phyloP scores from a whole-genome alignment of 2,888 invertebrate genomes.

The Noctua comes region DNA sequence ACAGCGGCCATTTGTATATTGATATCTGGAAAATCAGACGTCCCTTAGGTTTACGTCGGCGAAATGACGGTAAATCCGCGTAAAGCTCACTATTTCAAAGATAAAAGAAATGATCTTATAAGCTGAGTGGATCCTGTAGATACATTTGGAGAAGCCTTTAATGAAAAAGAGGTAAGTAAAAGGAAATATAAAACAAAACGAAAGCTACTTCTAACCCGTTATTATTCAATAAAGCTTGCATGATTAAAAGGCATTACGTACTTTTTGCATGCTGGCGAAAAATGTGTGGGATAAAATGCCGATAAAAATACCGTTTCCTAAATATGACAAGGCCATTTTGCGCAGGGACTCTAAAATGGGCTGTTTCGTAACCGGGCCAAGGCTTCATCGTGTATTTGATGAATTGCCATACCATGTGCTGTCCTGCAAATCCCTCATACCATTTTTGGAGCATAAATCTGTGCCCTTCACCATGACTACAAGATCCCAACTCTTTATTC shows the following conservation, averaged over 20 bases:
- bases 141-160: conserved; percentile 11
- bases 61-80: conserved; percentile 38
- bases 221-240: conserved; percentile 53
- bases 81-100: conserved; percentile 39
- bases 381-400: conserved; percentile 47
- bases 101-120: conserved; percentile 52
- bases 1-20: conserved; percentile 55
- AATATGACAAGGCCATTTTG: conserved; percentile 58
- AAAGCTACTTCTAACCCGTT: conserved; percentile 4
- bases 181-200: conserved; percentile 16
- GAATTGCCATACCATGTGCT: conserved; percentile 37
- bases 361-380: conserved; percentile 43
- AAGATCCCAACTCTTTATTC: conserved; percentile 62
- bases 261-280: conserved; percentile 47
- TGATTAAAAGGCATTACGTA: conserved; percentile 43
- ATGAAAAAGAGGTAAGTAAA: conserved; percentile 21
- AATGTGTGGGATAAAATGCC: conserved; percentile 46
- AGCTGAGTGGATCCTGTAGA: conserved; percentile 36
- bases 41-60: conserved; percentile 37
- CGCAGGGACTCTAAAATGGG: conserved; percentile 43
- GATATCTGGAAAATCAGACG: conserved; percentile 50
- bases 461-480: conserved; percentile 28
- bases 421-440: conserved; percentile 44
- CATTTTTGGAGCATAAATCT: conserved; percentile 51
- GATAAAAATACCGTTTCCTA: conserved; percentile 50